Base-by-base conservation (phyloP, 2,797 vertebrate genomes). In the Sebastes itinus region DNA sequence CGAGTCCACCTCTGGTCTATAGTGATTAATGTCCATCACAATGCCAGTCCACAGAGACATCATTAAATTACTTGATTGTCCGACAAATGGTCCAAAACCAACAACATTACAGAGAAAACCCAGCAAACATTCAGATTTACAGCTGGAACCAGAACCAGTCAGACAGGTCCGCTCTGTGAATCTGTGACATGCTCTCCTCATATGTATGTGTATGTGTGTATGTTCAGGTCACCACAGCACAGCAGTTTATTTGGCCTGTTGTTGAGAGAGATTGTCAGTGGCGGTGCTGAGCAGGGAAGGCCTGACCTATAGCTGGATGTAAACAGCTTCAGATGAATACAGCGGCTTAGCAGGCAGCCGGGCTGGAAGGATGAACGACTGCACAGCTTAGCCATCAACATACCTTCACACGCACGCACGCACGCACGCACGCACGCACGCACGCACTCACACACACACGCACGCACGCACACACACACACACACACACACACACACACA, bases 251-350 rank as follows among this genome's bases (percentile, higher is more conserved):
- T 59, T 60, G 76, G 30, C 72, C 70, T 35, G 28, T 23, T 65
- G 82, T 59, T 30, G 73, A 77, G 67, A 25, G 59, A 68, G 79
- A 67, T 72, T 64, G 78, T 56, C 14, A 5, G 4, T 7, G 67
- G 62, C 33, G 16, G 65, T 25, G 77, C 75, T 54, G 42, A 82
- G 77, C 66, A 75, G 74, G 5, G 64, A 67, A 76, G 68, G 61
- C 72, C 80, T 88, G 91, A 92, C 91, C 89, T 77, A 52, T 0
- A 10, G 25, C 71, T 83, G 88, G 70, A 90, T 86, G 88, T 92
- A 92, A 94, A 93, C 88, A 92, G 69, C 82, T 73, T 67, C 64
- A 52, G 83, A 90, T 90, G 81, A 87, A 92, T 84, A 56, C 89
- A 38, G 54, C 23, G 16, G 87, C 85, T 87, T 86, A 90, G 74